A percentile compares a stretch with the other conserved stretches of the same genome.
Evolutionary conservation across 2,888 invertebrate genomes (phyloP).

Genomic region (Tridacna gigas): DNA sequence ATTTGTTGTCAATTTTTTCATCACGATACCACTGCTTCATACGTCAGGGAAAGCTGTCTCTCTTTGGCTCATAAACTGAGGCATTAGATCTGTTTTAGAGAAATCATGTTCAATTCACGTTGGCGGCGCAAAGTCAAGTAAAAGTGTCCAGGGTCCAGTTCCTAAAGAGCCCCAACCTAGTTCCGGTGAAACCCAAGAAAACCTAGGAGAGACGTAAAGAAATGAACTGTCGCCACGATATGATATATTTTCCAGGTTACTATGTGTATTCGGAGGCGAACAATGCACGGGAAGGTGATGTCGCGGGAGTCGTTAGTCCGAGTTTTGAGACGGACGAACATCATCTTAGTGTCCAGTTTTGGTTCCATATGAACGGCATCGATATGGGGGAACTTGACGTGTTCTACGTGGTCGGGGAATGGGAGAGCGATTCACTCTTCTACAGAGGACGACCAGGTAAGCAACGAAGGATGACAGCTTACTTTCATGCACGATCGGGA

Average conservation of each 20-base stretch:
- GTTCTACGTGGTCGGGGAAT: constrained; percentile 8
- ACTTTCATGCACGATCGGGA: too few relatives aligned
- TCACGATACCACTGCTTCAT: too few relatives aligned
- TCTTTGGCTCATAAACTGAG: too few relatives aligned
- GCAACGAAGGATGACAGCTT: background rate
- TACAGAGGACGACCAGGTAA: background rate
- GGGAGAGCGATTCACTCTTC: constrained; percentile 10
- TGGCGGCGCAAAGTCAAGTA: too few relatives aligned
- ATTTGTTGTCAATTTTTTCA: too few relatives aligned
- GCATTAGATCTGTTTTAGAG: too few relatives aligned
- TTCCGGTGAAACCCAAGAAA: too few relatives aligned
- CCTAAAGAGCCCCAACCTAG: too few relatives aligned
- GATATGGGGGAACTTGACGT: constrained; percentile 19
- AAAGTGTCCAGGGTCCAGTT: too few relatives aligned
- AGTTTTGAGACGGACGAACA: constrained; percentile 3
- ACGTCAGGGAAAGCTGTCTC: too few relatives aligned
- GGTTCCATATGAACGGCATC: constrained; percentile 23
- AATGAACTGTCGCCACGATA: background rate
- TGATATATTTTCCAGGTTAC: background rate
- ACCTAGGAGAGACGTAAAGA: background rate
- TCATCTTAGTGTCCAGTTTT: constrained; percentile 17
- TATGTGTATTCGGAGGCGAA: constrained; percentile 11
- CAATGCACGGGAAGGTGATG: background rate
- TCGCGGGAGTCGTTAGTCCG: background rate
- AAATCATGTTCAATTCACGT: too few relatives aligned